These are phyloP conservation scores for Thelaira solivaga DNA, from an alignment of 2,888 invertebrate genomes.

Conservation along the genomic window DNA sequence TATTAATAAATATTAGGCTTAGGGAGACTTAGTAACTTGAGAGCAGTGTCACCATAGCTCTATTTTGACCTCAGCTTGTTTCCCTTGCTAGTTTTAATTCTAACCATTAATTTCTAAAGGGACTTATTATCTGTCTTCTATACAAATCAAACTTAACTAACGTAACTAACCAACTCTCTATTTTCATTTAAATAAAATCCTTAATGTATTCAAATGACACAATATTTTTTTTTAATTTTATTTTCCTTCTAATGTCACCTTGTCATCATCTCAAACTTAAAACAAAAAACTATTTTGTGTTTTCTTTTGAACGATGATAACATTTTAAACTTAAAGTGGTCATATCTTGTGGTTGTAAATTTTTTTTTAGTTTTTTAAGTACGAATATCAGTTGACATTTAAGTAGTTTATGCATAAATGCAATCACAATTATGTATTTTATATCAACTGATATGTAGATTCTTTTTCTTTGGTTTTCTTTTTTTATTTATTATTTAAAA, in stretches of 20 bases:
- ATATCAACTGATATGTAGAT: constrained; percentile 40
- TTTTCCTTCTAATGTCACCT: constrained; percentile 12
- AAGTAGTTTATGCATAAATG: constrained; percentile 55
- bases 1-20: too few species aligned
- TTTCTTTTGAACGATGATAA: neutral
- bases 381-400: constrained; percentile 55
- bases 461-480: constrained; percentile 10
- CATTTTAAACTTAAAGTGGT: constrained; percentile 35
- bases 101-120: too few species aligned
- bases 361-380: neutral
- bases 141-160: too few species aligned
- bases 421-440: constrained; percentile 50
- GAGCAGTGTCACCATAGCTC: too few species aligned
- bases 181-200: too few species aligned
- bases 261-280: constrained; percentile 19
- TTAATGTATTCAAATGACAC: neutral
- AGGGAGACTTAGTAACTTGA: too few species aligned
- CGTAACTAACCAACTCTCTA: too few species aligned
- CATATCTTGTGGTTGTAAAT: constrained; percentile 5
- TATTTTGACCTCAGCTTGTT: too few species aligned
- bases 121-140: too few species aligned
- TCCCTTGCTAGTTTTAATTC: too few species aligned
- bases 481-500: constrained; percentile 5
- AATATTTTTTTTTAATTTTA: constrained; percentile 6
- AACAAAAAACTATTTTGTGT: too few species aligned